Base-by-base conservation (phyloP, 2,888 invertebrate genomes). In the Entomobrya proxima region DNA sequence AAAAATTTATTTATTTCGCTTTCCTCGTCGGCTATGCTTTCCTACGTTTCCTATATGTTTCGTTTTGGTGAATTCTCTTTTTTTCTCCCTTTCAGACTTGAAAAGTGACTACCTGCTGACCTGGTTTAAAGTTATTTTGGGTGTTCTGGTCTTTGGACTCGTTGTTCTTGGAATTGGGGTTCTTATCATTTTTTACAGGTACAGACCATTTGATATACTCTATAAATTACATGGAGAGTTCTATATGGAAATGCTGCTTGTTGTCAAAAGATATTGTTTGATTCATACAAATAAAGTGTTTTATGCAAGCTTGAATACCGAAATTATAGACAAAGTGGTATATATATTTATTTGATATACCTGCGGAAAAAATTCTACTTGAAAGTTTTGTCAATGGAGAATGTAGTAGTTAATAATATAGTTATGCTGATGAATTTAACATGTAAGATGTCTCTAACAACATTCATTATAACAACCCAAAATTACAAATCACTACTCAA, bases 91-190 rank as follows among this genome's bases (percentile, higher is more conserved):
- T 80, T 18, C 44, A 83, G 77, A 69, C 55, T 55, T 69, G 77
- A 82, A 75, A 82, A 82, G 35, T 75, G 87, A 87, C 58, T 87
- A 84, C 72, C 80, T 89, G 32, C 77, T 89, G 58, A 86, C 88
- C 24, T 90, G 89, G 89, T 76, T 89, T 55, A 88, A 90, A 87
- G 83, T 88, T 55, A 85, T 88, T 24, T 75, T 90, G 69, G 88
- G 77, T 11, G 80, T 89, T 47, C 58, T 88, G 52, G 76, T 87
- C 11, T 55, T 85, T 24, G 86, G 85, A 35, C 67, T 87, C 24
- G 72, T 88, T 21, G 61, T 88, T 1, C 55, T 87, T 47, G 86
- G 86, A 7, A 76, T 79, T 15, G 80, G 86, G 21, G 87, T 86
- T 3, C 50, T 86, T 55, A 77, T 88, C 47, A 77, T 89, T 86